Percentiles rank a stretch among this genome's conserved stretches.
Conservation (phyloP, 2,797 vertebrate genomes). For the Lepilemur ruficaudatus region DNA sequence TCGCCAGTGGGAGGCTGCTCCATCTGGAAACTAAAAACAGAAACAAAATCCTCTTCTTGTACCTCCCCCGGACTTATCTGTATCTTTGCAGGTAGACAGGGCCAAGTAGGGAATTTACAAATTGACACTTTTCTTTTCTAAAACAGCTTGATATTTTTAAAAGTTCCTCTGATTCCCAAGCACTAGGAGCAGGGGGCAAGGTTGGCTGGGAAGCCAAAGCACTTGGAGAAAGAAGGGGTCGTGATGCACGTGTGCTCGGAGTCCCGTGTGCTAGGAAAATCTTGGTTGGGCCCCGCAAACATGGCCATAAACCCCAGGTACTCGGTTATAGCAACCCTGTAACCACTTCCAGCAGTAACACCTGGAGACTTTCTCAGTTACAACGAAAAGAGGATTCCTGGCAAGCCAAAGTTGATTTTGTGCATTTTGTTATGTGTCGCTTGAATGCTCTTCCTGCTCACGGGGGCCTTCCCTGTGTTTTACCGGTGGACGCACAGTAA, state of each 20-base stretch:
- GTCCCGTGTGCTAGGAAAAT: not conserved
- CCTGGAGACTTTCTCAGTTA: not conserved
- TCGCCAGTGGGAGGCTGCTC: slow-evolving; percentile 30
- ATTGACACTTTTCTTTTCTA: not conserved
- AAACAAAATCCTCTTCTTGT: slow-evolving; percentile 1
- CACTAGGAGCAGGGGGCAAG: not conserved
- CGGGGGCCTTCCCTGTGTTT: not conserved
- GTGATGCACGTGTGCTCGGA: accelerated
- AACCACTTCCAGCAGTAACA: not conserved
- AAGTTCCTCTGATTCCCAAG: not conserved
- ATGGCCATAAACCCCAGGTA: not conserved
- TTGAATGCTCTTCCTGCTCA: not conserved
- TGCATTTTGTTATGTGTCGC: not conserved
- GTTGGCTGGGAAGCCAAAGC: not conserved
- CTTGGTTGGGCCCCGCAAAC: accelerated
- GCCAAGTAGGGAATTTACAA: slow-evolving; percentile 46
- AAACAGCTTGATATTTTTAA: slow-evolving; percentile 29
- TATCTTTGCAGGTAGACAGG: slow-evolving; percentile 36
- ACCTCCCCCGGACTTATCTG: not conserved
- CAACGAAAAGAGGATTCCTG: not conserved
- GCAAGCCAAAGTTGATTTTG: not conserved
- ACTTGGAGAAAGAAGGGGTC: not conserved
- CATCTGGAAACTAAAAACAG: slow-evolving; percentile 58
- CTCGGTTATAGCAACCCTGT: not conserved
- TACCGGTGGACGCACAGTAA: accelerated